Evolutionary conservation across 2,888 invertebrate species (phyloP).

Genomic region (Conchocele bisecta): DNA sequence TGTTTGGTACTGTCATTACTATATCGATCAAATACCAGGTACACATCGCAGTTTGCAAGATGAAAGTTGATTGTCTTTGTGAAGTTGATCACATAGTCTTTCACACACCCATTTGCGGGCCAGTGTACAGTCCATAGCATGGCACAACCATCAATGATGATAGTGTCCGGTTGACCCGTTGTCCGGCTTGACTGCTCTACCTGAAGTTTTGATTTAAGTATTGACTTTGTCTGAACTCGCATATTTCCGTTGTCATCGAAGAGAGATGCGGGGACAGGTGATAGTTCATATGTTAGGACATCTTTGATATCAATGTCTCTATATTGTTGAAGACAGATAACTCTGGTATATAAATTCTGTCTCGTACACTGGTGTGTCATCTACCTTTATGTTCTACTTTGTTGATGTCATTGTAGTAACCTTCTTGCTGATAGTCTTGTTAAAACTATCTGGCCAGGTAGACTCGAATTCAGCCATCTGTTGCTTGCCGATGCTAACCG

Average conservation of each 20-base stretch:
- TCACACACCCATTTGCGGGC: too few species aligned
- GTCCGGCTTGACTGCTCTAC: background rate
- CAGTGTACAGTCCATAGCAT: too few species aligned
- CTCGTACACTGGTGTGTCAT: too few species aligned
- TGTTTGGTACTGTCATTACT: too few species aligned
- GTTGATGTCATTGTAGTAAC: conserved; percentile 2
- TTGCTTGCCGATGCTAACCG: conserved; percentile 8
- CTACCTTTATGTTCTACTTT: too few species aligned
- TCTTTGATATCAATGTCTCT: conserved; percentile 14
- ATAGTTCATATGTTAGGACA: conserved; percentile 11
- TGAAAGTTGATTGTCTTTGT: too few species aligned
- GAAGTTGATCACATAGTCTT: too few species aligned
- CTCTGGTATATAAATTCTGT: too few species aligned
- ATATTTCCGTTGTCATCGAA: conserved; percentile 23
- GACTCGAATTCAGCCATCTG: conserved; percentile 19
- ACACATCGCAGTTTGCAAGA: too few species aligned
- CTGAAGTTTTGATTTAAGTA: conserved; percentile 6
- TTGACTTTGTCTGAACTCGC: conserved; percentile 11
- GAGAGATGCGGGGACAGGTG: conserved; percentile 31
- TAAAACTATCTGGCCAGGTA: conserved; percentile 2
- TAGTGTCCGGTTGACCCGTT: background rate
- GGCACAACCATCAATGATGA: conserved; percentile 23
- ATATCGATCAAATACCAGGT: too few species aligned
- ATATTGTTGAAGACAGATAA: conserved; percentile 13
- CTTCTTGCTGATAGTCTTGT: background rate